A percentile compares a stretch with the other conserved stretches of the same genome.
These are phyloP conservation scores for Aurelia coerulea DNA, from an alignment of 30 jellyfish, hydroid and myxozoan genomes.

Conservation along the genomic window DNA sequence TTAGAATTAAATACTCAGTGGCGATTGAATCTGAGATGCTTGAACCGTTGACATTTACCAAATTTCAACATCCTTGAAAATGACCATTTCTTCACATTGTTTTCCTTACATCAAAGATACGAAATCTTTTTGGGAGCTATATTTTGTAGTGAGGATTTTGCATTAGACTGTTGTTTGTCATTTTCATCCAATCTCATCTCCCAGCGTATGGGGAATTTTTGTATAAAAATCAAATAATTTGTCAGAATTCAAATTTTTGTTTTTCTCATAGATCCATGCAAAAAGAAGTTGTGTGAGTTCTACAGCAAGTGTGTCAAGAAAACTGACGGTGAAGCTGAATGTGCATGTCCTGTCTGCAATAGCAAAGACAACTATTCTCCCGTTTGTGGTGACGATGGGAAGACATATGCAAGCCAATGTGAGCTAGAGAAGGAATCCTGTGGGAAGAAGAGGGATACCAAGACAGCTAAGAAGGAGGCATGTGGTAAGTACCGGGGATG, in stretches of 20 bases:
- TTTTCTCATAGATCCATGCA: slow-evolving; percentile 75
- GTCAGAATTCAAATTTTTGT: neutral
- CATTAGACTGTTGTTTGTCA: too few species aligned
- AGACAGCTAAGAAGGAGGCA: slow-evolving; percentile 14
- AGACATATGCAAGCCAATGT: slow-evolving; percentile 65
- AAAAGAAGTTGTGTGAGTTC: slow-evolving; percentile 37
- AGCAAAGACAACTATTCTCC: slow-evolving; percentile 22
- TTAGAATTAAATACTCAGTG: too few species aligned
- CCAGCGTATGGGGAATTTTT: too few species aligned
- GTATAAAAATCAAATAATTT: too few species aligned
- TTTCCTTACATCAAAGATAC: neutral
- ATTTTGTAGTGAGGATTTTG: too few species aligned
- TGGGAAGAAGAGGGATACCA: slow-evolving; percentile 1
- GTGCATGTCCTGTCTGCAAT: slow-evolving; percentile 74
- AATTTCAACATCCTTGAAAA: too few species aligned
- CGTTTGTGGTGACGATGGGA: slow-evolving; percentile 71
- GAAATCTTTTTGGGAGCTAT: too few species aligned
- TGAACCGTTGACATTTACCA: too few species aligned
- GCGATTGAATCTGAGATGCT: too few species aligned
- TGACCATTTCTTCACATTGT: too few species aligned
- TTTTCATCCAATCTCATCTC: too few species aligned
- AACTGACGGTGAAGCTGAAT: slow-evolving; percentile 70
- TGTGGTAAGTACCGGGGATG: slow-evolving; percentile 71
- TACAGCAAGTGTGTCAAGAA: slow-evolving; percentile 47
- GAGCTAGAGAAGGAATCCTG: slow-evolving; percentile 45